Percentiles rank a stretch among this genome's conserved stretches.
Conservation (phyloP, 2,797 vertebrate species). For the Taenioides sp. region DNA sequence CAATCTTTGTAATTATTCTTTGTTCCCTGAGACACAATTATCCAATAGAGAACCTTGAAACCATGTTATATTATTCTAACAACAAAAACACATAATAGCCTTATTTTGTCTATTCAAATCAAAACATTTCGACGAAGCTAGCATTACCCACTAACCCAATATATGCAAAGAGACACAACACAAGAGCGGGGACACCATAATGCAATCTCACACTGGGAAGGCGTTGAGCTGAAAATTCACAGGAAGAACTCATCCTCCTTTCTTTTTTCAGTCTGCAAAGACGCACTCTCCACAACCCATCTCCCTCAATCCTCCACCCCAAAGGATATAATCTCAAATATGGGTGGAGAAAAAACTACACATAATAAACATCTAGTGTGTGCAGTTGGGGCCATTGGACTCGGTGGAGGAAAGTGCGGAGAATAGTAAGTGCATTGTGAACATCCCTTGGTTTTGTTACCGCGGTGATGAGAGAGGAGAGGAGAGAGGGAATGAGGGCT, state of each 20-base stretch:
- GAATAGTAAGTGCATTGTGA: slow-evolving; percentile 28
- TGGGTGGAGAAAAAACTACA: slow-evolving; percentile 28
- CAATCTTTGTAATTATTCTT: slow-evolving; percentile 5
- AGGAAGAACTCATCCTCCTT: slow-evolving; percentile 29
- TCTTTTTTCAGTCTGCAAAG: slow-evolving; percentile 42
- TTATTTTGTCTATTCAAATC: no score
- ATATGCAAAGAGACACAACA: slow-evolving; percentile 37
- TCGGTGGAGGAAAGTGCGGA: slow-evolving; percentile 24
- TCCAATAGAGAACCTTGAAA: slow-evolving; percentile 1
- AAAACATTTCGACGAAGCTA: not conserved
- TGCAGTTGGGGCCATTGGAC: slow-evolving; percentile 47
- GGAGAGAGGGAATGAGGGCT: slow-evolving; percentile 13
- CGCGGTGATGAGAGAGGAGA: slow-evolving; percentile 26
- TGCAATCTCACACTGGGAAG: slow-evolving; percentile 31
- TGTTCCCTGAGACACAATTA: slow-evolving; percentile 21
- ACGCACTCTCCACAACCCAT: slow-evolving; percentile 54
- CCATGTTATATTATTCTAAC: slow-evolving; percentile 32
- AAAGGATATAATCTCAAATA: slow-evolving; percentile 52
- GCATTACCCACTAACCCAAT: slow-evolving; percentile 45
- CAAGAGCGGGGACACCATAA: slow-evolving; percentile 36
- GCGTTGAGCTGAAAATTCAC: slow-evolving; percentile 46
- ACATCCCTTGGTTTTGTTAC: slow-evolving; percentile 28
- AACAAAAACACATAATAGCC: no score
- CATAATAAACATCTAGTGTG: slow-evolving; percentile 66
- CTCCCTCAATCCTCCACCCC: slow-evolving; percentile 37